Evolutionary conservation across 2,113 vertebrate genomes (phyloP), one percentile per base, ranked within the genome.

Genomic region (Nipponia nippon): DNA sequence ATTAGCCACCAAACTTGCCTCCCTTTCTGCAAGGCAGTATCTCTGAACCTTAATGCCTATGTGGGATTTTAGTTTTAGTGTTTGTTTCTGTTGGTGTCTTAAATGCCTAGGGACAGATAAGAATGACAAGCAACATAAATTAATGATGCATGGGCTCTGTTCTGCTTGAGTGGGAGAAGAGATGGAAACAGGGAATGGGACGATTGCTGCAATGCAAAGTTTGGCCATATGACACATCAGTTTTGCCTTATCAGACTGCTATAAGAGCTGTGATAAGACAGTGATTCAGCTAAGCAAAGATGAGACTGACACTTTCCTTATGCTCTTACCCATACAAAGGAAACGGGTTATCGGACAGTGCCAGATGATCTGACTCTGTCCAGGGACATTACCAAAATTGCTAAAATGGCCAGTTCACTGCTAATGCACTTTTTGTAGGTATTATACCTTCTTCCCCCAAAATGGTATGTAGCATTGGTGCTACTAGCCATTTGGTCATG

Each of bases 111-210:
- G 86, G 92, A 92, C 80, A 91, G 89, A 56, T 63, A 89, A 91
- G 55, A 89, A 40, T 61, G 77, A 84, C 76, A 78, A 63, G 58
- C 8, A 30, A 17, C 42, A 25, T 22, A 72, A 95, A 95, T 84
- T 89, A 93, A 79, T 87, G 77, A 92, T 72, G 86, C 86, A 78
- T 19, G 4, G 62, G 56, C 77, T 81, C 44, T 90, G 90, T 84
- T 93, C 86, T 84, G 76, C 86, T 78, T 63, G 86, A 94, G 59
- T 86, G 61, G 72, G 83, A 93, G 84, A 83, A 88, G 72, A 90
- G 86, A 36, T 71, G 94, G 72, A 30, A 78, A 21, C 42, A 47
- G 55, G n/a, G 81, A 75, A 63, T 1, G 44, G 73, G 53, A 17
- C 10, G 14, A 46, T 44, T 34, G 49, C 73, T 91, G 47, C 87